Evolutionary conservation across 2,888 invertebrate genomes (phyloP), one percentile per base, ranked within the genome.

Genomic region (Crocallis elinguaria): DNA sequence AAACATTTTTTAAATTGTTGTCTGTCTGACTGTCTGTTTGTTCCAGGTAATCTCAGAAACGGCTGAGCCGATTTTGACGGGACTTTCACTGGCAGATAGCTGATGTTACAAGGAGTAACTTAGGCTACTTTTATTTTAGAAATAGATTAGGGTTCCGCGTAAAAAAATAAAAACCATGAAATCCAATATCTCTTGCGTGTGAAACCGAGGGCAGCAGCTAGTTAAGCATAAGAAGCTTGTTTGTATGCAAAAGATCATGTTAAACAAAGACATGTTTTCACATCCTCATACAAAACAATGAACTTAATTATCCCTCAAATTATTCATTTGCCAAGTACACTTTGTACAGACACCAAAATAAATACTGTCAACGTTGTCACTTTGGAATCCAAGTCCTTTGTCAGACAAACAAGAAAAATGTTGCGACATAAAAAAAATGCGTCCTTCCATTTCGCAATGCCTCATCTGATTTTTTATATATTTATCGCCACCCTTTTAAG

Each of bases 401-500:
- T 83, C 81, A 77, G 69, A 29, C 58, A 84, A 80, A 84, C 60
- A 65, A 67, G 69, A 73, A 75, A 77, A 74, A 72, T 50, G 48
- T 59, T 36, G 8, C 32, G 49, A 49, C 48, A 73, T 73, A 68
- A 61, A 17, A 30, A 50, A 35, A 37, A 17, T 52, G 65, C 73
- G 74, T 71, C 72, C 75, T 77, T 80, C 73, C 79, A 79, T 75
- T 79, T 72, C 63, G 81, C 84, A 78, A 81, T 82, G 75, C 76
- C 73, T 83, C 84, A 84, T 85, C 79, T 79, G 75, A 82, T 80
- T 79, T 69, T 85, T 77, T 72, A 73, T 74, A 79, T 87, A 87
- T 89, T 87, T 88, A 88, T 90, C 88, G 64, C 79, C 82, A 88
- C 79, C 84, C 86, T 89, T 89, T 88, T 88, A 88, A 84, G 87